Evolutionary conservation across 1,140 invertebrate species (phyloP).

Genomic region (Archegozetes longisetosus): DNA sequence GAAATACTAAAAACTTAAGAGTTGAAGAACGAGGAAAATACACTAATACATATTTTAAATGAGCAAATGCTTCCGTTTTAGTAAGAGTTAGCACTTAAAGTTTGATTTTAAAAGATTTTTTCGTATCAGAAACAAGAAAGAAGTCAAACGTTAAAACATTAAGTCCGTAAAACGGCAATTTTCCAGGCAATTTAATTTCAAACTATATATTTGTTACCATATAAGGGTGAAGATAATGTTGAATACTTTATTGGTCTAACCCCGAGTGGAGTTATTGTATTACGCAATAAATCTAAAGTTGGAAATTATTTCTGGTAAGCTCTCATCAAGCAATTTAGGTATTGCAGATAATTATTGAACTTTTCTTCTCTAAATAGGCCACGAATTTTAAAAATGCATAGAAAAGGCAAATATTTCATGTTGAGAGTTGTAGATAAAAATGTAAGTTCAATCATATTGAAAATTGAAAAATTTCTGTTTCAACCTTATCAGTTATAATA

Average conservation of each 20-base stretch:
- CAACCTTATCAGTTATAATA: no score
- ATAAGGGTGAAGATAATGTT: slow-evolving; percentile 76
- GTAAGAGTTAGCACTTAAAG: no score
- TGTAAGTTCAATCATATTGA: slow-evolving; percentile 55
- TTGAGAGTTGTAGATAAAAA: slow-evolving; percentile 85
- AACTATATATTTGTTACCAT: not conserved
- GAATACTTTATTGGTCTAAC: slow-evolving; percentile 93
- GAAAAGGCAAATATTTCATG: slow-evolving; percentile 84
- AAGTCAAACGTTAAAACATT: no score
- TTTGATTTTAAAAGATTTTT: not conserved
- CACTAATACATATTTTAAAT: not conserved
- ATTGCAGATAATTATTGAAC: slow-evolving; percentile 8
- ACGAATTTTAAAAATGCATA: slow-evolving; percentile 79
- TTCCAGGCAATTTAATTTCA: no score
- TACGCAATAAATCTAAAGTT: slow-evolving; percentile 86
- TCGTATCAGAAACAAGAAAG: no score
- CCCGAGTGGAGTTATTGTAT: slow-evolving; percentile 91
- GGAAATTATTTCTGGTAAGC: slow-evolving; percentile 89
- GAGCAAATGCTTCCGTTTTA: not conserved
- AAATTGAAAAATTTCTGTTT: no score
- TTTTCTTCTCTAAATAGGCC: slow-evolving; percentile 33
- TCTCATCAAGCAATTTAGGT: not conserved
- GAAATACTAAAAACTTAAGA: no score
- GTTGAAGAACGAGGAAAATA: not conserved
- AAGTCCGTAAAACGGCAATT: no score